Conservation (phyloP, 2,888 invertebrate genomes). For the Timandra comae region DNA sequence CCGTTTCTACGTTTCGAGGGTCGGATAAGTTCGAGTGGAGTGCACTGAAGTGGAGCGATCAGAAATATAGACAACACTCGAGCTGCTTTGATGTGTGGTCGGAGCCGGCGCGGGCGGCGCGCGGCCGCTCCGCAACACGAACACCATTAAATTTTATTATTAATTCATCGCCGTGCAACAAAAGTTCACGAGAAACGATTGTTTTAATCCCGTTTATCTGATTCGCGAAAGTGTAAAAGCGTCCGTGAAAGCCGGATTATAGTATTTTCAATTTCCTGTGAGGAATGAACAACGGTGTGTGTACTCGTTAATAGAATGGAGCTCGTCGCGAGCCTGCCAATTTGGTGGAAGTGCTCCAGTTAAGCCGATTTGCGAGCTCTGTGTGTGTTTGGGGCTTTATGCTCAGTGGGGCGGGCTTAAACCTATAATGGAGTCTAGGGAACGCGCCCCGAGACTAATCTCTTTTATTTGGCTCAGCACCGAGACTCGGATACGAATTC, state of each 20-base stretch:
- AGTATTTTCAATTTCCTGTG: conserved; percentile 43
- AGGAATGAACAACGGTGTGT: conserved; percentile 28
- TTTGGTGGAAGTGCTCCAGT: conserved; percentile 38
- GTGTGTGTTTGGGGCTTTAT: conserved; percentile 47
- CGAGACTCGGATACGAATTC: conserved; percentile 35
- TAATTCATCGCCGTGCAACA: conserved; percentile 36
- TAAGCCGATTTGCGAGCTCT: conserved; percentile 58
- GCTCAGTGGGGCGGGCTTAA: conserved; percentile 35
- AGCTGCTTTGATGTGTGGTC: conserved; percentile 55
- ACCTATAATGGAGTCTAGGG: conserved; percentile 51
- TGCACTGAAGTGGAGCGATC: conserved; percentile 47
- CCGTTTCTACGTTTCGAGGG: conserved; percentile 66
- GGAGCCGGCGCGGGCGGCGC: conserved; percentile 36
- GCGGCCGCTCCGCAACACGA: conserved; percentile 25
- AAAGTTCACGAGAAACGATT: conserved; percentile 49
- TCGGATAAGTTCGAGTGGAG: conserved; percentile 61
- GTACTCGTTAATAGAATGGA: conserved; percentile 22
- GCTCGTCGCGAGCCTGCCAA: conserved; percentile 31
- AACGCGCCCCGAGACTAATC: conserved; percentile 47
- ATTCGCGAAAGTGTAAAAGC: conserved; percentile 51
- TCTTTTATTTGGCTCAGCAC: conserved; percentile 43
- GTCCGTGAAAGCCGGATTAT: conserved; percentile 54
- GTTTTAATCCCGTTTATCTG: conserved; percentile 45
- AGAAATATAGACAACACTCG: conserved; percentile 48
- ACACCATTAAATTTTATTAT: conserved; percentile 50